Conservation (phyloP, 2,888 invertebrate genomes). For the Julus scanicus region DNA sequence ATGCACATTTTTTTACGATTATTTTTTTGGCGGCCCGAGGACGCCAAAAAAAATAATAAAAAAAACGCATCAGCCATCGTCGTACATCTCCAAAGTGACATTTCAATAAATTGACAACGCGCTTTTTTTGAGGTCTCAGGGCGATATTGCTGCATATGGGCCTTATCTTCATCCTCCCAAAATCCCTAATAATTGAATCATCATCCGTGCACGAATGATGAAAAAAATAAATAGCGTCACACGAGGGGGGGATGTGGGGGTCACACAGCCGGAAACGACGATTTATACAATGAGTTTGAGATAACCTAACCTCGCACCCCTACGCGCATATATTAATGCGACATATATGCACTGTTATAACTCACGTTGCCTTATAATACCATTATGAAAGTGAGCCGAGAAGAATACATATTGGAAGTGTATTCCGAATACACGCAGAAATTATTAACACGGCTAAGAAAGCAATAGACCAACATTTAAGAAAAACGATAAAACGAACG, state of each 20-base stretch:
- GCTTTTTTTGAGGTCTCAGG: neutral
- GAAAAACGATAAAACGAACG: too few species aligned
- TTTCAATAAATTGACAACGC: neutral
- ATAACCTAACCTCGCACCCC: neutral
- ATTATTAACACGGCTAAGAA: too few species aligned
- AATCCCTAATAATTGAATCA: neutral
- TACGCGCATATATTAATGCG: neutral
- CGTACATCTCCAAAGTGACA: neutral
- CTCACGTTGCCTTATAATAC: too few species aligned
- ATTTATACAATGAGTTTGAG: neutral
- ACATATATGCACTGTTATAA: too few species aligned
- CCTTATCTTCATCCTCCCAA: neutral
- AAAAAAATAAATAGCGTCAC: neutral
- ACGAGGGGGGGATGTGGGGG: neutral
- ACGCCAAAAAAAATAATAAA: neutral
- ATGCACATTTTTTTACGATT: neutral
- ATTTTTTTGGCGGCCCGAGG: neutral
- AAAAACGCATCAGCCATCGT: neutral
- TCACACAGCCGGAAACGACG: neutral
- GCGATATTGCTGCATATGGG: neutral
- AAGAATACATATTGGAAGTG: too few species aligned
- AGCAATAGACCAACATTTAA: too few species aligned
- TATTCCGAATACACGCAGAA: too few species aligned
- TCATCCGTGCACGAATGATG: conserved; percentile 1
- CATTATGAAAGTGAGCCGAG: too few species aligned